Evolutionary conservation across 64 coral and sea anemone genomes (phyloP).

Genomic region (Stichodactyla helianthus): DNA sequence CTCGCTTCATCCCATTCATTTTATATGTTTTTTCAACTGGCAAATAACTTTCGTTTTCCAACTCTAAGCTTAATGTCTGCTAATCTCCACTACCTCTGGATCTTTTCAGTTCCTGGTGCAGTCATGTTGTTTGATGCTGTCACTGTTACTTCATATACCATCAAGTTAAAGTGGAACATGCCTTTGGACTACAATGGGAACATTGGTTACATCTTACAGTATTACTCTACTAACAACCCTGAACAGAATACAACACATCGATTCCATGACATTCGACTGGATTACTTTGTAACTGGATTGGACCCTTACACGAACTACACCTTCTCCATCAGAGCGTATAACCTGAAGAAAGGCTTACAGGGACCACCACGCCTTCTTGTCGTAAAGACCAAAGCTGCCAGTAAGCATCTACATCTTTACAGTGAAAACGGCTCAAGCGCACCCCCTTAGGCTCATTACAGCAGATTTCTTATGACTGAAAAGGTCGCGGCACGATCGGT

Average conservation of each 20-base stretch:
- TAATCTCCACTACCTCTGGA: background rate
- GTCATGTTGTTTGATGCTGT: background rate
- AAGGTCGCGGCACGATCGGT: no score
- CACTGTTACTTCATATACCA: background rate
- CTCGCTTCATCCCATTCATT: background rate
- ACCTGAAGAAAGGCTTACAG: constrained; percentile 51
- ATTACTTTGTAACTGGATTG: constrained; percentile 12
- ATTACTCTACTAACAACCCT: background rate
- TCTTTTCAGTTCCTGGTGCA: background rate
- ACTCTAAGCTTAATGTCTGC: background rate
- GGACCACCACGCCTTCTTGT: background rate
- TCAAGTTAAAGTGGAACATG: constrained; percentile 43
- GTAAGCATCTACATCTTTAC: constrained; percentile 16
- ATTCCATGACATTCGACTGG: background rate
- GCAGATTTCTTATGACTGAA: no score
- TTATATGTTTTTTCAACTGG: background rate
- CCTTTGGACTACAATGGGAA: constrained; percentile 44
- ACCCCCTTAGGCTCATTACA: no score
- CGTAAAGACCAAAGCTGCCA: constrained; percentile 5
- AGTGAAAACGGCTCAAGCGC: background rate
- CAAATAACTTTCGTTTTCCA: background rate
- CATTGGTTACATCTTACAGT: constrained; percentile 45
- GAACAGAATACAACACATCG: background rate
- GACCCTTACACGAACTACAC: constrained; percentile 42
- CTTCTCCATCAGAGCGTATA: constrained; percentile 59